Conservation (phyloP, 2,888 invertebrate genomes). For the Steromphala cineraria region DNA sequence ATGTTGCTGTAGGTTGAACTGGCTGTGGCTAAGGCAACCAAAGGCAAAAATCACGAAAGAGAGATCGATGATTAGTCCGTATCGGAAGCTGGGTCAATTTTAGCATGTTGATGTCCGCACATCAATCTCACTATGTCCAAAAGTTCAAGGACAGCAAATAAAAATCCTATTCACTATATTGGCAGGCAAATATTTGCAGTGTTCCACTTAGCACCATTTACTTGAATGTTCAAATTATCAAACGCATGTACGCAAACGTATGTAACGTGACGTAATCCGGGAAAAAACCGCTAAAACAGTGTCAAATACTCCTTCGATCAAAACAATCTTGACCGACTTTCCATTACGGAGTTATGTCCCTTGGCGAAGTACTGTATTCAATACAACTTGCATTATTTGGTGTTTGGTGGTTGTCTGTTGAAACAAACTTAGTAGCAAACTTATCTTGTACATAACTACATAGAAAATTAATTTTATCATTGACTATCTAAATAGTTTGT, state of each 20-base stretch:
- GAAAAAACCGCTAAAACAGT: neutral
- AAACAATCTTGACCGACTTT: constrained; percentile 21
- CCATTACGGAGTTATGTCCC: neutral
- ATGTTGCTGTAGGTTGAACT: too few relatives aligned
- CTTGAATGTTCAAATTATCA: constrained; percentile 8
- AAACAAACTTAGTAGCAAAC: too few relatives aligned
- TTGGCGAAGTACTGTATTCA: neutral
- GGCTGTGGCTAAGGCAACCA: too few relatives aligned
- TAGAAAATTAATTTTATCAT: too few relatives aligned
- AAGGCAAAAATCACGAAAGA: neutral
- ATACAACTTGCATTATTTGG: neutral
- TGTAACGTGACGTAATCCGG: neutral
- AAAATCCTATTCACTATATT: neutral
- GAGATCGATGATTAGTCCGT: neutral
- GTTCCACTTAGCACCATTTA: neutral
- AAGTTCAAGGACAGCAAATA: constrained; percentile 16
- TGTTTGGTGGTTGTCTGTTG: too few relatives aligned
- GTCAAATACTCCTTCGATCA: constrained; percentile 7
- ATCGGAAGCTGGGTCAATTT: neutral
- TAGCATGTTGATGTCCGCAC: neutral
- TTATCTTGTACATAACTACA: too few relatives aligned
- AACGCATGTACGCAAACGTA: neutral
- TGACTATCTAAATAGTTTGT: too few relatives aligned
- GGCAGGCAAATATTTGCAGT: neutral
- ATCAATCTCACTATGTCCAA: constrained; percentile 9